Evolutionary conservation across 2,797 vertebrate genomes (phyloP), one percentile per base, ranked within the genome.

Genomic region (Pseudotriccus pelzelni): DNA sequence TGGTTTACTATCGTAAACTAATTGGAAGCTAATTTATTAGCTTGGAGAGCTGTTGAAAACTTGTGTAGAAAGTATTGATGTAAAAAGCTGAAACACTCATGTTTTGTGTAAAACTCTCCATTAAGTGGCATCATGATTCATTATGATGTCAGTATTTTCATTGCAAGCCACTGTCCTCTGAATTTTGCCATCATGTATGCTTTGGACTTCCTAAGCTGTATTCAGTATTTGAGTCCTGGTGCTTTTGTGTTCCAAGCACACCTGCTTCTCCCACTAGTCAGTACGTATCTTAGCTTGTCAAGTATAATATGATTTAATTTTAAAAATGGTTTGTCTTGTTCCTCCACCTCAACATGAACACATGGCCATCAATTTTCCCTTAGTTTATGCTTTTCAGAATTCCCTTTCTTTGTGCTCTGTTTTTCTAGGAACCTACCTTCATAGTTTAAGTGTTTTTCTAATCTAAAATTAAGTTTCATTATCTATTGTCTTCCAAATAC

Each of bases 31-130:
- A 47, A 23, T 23, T 47, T 47, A 47, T 47, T 47, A 47, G 22
- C 46, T 47, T 67, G 46, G 24, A 84, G 30, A 85, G 25, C 34
- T 88, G 9, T 32, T 90, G 49, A 69, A 87, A 94, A 79, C 43
- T 46, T 70, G 23, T 56, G 21, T 39, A 25, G 56, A 56, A 76
- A 62, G 5, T 32, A 43, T 32, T 43, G 47, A 32, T 79, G 13
- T 74, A 59, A 46, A 53, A 73, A 62, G 7, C n/a, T 41, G 39
- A 50, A 81, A 9, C 6, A 49, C 30, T 55, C 2, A 12, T 12
- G 10, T 78, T 80, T 84, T 50, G 17, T 73, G 39, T 81, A 37
- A 59, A 81, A 89, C 18, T 47, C 30, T 49, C 36, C 60, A 0
- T 82, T 85, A 64, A 75, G 39, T 37, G 70, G 27, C n/a, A 39